Percentiles rank a stretch among this genome's conserved stretches.
phyloP scores from a whole-genome alignment of 1,140 invertebrate species.

The Hylaeus anthracinus region DNA sequence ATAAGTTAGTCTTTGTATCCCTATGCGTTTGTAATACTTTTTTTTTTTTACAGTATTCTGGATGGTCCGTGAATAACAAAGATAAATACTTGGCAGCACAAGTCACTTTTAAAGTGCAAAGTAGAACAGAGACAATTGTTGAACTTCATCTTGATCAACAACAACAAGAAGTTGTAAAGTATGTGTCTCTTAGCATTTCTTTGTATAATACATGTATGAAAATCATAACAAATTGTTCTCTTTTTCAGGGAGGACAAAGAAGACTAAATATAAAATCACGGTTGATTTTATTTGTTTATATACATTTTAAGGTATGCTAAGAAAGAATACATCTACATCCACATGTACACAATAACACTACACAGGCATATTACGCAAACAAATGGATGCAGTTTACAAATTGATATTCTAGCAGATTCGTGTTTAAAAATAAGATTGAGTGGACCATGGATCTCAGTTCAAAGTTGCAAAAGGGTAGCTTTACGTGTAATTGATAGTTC shows the following conservation, averaged over 20 bases:
- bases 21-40: conserved; percentile 25
- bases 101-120: conserved; percentile 81
- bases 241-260: conserved; percentile 76
- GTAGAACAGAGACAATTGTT: conserved; percentile 80
- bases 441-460: conserved; percentile 64
- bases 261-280: conserved; percentile 72
- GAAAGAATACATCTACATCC: conserved; percentile 58
- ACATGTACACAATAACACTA: conserved; percentile 60
- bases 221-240: conserved; percentile 1
- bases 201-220: background rate
- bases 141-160: conserved; percentile 79
- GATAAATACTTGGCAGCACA: conserved; percentile 84
- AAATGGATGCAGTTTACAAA: conserved; percentile 57
- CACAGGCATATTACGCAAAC: conserved; percentile 55
- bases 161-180: conserved; percentile 75
- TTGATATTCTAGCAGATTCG: conserved; percentile 61
- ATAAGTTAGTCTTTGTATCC: background rate
- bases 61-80: conserved; percentile 85
- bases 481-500: conserved; percentile 51
- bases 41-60: conserved; percentile 83
- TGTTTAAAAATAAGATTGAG: conserved; percentile 64
- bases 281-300: conserved; percentile 74
- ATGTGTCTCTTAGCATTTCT: conserved; percentile 31
- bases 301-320: conserved; percentile 72
- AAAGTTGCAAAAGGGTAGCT: conserved; percentile 46